Evolutionary conservation across 2,797 vertebrate species (phyloP).

Genomic region (Cyprinodon diabolis): DNA sequence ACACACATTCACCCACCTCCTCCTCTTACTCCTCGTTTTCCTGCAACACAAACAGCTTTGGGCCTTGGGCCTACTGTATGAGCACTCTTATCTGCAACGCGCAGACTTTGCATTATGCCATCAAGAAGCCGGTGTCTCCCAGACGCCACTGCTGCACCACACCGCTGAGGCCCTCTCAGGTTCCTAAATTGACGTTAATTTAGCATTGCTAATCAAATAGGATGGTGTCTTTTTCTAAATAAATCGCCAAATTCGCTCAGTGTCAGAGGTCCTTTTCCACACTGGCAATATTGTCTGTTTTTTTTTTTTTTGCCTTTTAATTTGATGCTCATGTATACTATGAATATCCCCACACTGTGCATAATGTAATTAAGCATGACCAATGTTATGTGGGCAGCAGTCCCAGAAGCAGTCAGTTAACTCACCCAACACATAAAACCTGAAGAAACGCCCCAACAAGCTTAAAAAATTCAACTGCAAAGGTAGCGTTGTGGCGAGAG

Average conservation of each 20-base stretch:
- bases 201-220: conserved; percentile 81
- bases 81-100: conserved; percentile 73
- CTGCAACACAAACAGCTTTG: conserved; percentile 32
- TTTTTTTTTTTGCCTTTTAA: conserved; percentile 65
- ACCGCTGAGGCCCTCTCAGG: conserved; percentile 62
- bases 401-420: conserved; percentile 75
- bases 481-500: background rate
- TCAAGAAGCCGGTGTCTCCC: conserved; percentile 66
- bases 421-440: conserved; percentile 82
- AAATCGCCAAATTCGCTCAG: conserved; percentile 68
- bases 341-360: conserved; percentile 67
- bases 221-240: conserved; percentile 66
- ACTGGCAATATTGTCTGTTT: conserved; percentile 69
- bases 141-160: conserved; percentile 24
- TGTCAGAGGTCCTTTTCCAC: conserved; percentile 77
- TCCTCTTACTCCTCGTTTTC: conserved; percentile 10
- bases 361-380: conserved; percentile 85
- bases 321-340: conserved; percentile 64
- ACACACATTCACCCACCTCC: conserved; percentile 50
- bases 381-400: conserved; percentile 79
- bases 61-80: conserved; percentile 67
- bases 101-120: conserved; percentile 74
- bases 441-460: conserved; percentile 66
- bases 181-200: conserved; percentile 72
- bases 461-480: conserved; percentile 7